These are phyloP conservation scores for Clunio marinus DNA, from an alignment of 2,888 invertebrate species.

Conservation along the genomic window DNA sequence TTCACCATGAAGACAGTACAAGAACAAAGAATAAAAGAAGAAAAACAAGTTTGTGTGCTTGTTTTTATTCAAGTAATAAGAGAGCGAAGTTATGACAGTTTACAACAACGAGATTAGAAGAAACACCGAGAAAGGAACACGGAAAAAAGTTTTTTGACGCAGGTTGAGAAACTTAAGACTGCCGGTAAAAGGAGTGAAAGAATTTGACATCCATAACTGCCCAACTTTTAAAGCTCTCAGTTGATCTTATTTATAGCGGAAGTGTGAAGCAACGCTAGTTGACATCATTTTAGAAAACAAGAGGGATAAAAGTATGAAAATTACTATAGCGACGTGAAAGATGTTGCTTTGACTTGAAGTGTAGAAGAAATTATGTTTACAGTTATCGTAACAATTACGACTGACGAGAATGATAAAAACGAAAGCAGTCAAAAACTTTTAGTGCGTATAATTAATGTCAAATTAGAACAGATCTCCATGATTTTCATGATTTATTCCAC, in stretches of 20 bases:
- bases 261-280: no score
- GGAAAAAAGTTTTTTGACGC: background rate
- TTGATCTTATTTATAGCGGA: background rate
- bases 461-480: background rate
- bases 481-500: background rate
- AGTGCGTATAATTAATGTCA: background rate
- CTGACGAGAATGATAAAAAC: no score
- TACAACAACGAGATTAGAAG: no score
- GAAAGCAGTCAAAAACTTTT: background rate
- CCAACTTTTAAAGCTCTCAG: background rate
- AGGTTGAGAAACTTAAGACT: background rate
- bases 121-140: no score
- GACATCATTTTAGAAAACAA: no score
- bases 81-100: no score
- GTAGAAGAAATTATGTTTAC: background rate
- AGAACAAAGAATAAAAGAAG: no score
- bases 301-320: background rate
- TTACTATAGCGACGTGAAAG: background rate
- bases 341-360: background rate
- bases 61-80: background rate
- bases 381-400: no score
- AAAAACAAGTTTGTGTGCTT: background rate
- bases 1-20: no score
- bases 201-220: slow-evolving; percentile 2
- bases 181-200: background rate